These are phyloP conservation scores for Diadumene lineata DNA, from an alignment of 92 coral and sea anemone genomes.

Conservation along the genomic window DNA sequence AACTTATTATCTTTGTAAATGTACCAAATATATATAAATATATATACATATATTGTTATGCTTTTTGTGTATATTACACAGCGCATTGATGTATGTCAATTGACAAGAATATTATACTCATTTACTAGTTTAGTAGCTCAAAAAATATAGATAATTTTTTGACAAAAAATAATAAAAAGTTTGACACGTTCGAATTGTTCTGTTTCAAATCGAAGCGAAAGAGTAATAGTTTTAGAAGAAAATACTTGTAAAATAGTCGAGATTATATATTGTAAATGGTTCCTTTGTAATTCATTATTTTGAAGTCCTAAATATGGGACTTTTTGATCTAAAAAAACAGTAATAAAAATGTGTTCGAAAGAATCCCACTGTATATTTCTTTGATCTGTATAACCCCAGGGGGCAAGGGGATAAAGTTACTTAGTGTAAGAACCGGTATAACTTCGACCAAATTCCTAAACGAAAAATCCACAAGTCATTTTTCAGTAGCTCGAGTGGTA, in stretches of 20 bases:
- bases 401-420: conserved; percentile 35
- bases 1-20: conserved; percentile 25
- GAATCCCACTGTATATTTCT: conserved; percentile 7
- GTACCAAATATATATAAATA: conserved; percentile 30
- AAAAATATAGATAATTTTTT: conserved; percentile 41
- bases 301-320: conserved; percentile 42
- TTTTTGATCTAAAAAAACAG: conserved; percentile 32
- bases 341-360: conserved; percentile 19
- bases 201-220: conserved; percentile 24
- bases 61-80: conserved; percentile 75
- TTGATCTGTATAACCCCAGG: conserved; percentile 1
- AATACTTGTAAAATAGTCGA: conserved; percentile 38
- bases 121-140: conserved; percentile 33
- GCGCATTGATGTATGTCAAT: conserved; percentile 37
- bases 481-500: not conserved
- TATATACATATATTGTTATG: conserved; percentile 39
- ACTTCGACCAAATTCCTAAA: conserved; percentile 8
- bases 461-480: not conserved
- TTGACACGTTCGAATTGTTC: conserved; percentile 14
- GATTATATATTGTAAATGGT: conserved; percentile 69
- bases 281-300: conserved; percentile 56
- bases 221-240: conserved; percentile 5
- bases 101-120: conserved; percentile 43
- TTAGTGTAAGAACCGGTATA: conserved; percentile 15
- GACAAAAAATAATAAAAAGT: conserved; percentile 15